Conservation (phyloP, 2,113 vertebrate genomes). For the Callopanchax toddi region DNA sequence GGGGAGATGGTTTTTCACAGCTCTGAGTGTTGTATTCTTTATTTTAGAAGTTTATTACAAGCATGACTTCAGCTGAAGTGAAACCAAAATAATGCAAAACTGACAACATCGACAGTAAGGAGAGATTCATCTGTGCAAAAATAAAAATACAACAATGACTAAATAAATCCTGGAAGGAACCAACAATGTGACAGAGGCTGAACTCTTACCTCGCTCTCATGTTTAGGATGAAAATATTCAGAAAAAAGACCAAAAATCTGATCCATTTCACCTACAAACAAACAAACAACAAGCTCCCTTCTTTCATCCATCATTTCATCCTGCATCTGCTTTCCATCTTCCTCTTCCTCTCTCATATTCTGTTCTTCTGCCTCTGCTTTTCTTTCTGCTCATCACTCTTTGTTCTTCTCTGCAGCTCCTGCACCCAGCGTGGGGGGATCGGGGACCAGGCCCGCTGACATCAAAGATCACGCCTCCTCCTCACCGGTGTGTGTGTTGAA, state of each 20-base stretch:
- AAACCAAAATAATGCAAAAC: too few relatives aligned
- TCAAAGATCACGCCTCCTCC: constrained; percentile 36
- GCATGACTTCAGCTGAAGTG: too few relatives aligned
- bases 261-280: constrained; percentile 7
- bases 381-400: constrained; percentile 25
- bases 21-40: too few relatives aligned
- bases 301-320: not conserved
- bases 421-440: constrained; percentile 39
- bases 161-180: too few relatives aligned
- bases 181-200: too few relatives aligned
- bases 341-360: not conserved
- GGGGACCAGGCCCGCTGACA: constrained; percentile 41
- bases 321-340: not conserved
- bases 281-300: not conserved
- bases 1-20: too few relatives aligned
- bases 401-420: constrained; percentile 48
- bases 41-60: too few relatives aligned
- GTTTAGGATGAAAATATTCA: not conserved
- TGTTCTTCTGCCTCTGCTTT: constrained; percentile 14
- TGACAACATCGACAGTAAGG: too few relatives aligned
- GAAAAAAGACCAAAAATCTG: too few relatives aligned
- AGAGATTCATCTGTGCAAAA: too few relatives aligned
- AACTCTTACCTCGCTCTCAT: too few relatives aligned
- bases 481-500: not conserved
- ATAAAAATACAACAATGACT: too few relatives aligned